phyloP scores from a whole-genome alignment of 2,797 vertebrate species.

The Malacoraja senta region DNA sequence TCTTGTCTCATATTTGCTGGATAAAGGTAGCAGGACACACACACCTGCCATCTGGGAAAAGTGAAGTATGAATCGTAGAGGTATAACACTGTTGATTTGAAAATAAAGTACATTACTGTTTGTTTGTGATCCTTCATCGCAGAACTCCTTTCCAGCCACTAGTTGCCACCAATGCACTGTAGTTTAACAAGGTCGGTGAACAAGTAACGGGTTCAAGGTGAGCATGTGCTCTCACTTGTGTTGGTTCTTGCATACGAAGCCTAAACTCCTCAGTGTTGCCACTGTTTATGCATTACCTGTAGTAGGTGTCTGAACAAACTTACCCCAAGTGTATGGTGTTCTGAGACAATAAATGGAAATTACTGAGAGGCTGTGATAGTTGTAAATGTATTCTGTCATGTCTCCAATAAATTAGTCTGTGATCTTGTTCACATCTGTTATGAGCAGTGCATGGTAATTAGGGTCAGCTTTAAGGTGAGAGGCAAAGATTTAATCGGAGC shows the following conservation, averaged over 20 bases:
- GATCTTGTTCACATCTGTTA: background rate
- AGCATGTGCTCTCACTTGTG: background rate
- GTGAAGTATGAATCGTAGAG: background rate
- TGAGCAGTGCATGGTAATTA: too few relatives aligned
- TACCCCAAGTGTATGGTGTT: background rate
- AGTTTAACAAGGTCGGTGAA: background rate
- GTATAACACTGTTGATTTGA: background rate
- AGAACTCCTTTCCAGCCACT: background rate
- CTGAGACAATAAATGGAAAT: slow-evolving; percentile 4
- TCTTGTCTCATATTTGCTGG: background rate
- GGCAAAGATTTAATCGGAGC: too few relatives aligned
- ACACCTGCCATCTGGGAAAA: background rate
- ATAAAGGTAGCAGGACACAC: background rate
- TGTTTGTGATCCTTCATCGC: background rate
- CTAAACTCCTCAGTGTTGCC: background rate
- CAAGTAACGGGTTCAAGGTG: background rate
- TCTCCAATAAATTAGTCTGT: background rate
- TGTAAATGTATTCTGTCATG: background rate
- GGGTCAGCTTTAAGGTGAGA: too few relatives aligned
- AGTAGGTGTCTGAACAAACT: background rate
- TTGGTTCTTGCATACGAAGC: background rate
- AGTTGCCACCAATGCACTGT: background rate
- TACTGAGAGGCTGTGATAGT: background rate
- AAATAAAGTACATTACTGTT: background rate
- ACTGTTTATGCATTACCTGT: background rate